A percentile compares a stretch with the other conserved stretches of the same genome.
Evolutionary conservation across 2,113 vertebrate species (phyloP).

Genomic region (Rana temporaria): DNA sequence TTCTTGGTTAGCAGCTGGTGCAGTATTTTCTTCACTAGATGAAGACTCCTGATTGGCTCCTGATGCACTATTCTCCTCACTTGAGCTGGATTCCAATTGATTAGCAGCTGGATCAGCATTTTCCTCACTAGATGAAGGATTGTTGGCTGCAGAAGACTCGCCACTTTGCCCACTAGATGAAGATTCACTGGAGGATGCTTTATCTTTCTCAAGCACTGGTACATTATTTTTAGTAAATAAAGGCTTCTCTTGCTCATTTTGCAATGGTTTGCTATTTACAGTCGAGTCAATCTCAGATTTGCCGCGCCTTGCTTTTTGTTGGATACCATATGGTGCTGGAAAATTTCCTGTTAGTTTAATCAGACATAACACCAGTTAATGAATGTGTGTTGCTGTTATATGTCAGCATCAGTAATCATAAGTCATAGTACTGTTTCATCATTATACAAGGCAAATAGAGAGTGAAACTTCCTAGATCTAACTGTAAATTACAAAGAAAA

Average conservation of each 20-base stretch:
- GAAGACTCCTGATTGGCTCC: too few relatives aligned
- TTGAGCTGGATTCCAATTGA: too few relatives aligned
- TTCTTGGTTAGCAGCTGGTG: too few relatives aligned
- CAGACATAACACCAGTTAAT: neutral
- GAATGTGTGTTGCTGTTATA: too few relatives aligned
- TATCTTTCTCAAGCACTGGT: neutral
- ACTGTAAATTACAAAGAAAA: too few relatives aligned
- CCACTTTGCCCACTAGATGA: neutral
- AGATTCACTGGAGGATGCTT: neutral
- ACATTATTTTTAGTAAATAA: neutral
- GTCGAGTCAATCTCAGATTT: neutral
- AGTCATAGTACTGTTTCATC: neutral
- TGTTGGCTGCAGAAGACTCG: too few relatives aligned
- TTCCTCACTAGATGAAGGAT: too few relatives aligned
- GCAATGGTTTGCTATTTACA: neutral
- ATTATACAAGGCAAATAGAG: neutral
- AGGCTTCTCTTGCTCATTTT: neutral
- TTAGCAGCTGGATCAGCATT: too few relatives aligned
- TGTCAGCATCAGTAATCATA: too few relatives aligned
- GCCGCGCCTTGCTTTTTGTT: neutral
- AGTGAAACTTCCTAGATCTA: too few relatives aligned
- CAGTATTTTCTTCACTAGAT: too few relatives aligned
- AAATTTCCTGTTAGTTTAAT: neutral
- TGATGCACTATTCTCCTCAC: too few relatives aligned
- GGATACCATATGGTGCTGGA: neutral